A percentile compares a stretch with the other conserved stretches of the same genome.
phyloP scores from a whole-genome alignment of 2,888 invertebrate genomes.

The Zygothrica quintamaculata region DNA sequence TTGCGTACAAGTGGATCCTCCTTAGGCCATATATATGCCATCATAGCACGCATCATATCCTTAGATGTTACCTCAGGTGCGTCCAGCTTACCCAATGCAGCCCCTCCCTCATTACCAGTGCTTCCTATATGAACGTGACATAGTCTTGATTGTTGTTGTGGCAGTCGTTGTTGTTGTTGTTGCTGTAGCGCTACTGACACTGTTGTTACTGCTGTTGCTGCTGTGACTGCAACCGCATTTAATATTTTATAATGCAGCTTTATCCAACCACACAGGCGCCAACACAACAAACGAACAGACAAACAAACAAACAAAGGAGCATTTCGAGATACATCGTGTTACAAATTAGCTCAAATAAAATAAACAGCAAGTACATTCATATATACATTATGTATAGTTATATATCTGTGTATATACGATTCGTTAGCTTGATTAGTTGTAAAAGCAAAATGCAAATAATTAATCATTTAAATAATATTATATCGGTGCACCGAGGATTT shows the following conservation, averaged over 20 bases:
- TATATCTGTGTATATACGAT: background rate
- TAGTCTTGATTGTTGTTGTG: constrained; percentile 86
- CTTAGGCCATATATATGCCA: constrained; percentile 98
- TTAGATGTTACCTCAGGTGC: constrained; percentile 87
- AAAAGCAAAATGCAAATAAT: constrained; percentile 21
- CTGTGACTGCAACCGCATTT: constrained; percentile 81
- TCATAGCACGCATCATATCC: constrained; percentile 95
- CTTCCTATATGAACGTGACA: constrained; percentile 96
- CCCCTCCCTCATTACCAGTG: constrained; percentile 85
- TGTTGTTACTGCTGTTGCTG: constrained; percentile 41
- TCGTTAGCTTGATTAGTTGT: constrained; percentile 48
- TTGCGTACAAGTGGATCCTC: constrained; percentile 85
- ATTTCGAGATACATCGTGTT: constrained; percentile 24
- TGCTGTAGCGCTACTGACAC: constrained; percentile 25
- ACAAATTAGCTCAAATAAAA: constrained; percentile 37
- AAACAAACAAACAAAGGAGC: constrained; percentile 55
- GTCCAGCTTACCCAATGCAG: constrained; percentile 87
- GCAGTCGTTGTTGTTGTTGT: constrained; percentile 53
- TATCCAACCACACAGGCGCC: constrained; percentile 83
- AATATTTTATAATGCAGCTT: constrained; percentile 84
- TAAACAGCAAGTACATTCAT: background rate
- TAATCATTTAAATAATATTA: background rate
- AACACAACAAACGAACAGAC: constrained; percentile 83
- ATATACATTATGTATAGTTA: too few species aligned
- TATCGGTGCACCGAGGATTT: too few species aligned